phyloP scores from a whole-genome alignment of 2,797 vertebrate genomes.

The Hafferia zeledoni region DNA sequence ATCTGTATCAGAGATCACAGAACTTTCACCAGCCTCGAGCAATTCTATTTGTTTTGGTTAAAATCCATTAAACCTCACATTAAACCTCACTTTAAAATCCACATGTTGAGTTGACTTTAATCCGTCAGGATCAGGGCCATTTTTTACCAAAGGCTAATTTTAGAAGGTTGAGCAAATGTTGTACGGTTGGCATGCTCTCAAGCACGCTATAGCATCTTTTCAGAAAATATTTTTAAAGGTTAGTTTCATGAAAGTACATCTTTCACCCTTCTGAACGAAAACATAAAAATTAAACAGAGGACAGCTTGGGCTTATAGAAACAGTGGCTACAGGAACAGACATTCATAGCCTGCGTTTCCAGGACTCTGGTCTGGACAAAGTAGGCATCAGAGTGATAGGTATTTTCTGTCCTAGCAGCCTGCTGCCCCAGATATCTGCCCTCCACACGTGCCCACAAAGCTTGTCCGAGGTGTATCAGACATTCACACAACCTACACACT shows the following conservation, averaged over 20 bases:
- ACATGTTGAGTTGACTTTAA: neutral
- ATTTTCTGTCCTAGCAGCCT: neutral
- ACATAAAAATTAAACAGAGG: neutral
- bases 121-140: neutral
- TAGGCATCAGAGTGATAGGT: neutral
- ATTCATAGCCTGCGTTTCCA: neutral
- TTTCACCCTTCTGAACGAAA: neutral
- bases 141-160: neutral
- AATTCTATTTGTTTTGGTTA: slow-evolving; percentile 25
- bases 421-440: neutral
- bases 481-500: neutral
- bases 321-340: neutral
- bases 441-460: neutral
- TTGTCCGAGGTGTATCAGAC: neutral
- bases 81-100: slow-evolving; percentile 18
- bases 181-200: neutral
- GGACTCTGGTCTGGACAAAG: neutral
- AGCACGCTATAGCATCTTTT: neutral
- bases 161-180: neutral
- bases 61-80: neutral
- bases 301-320: neutral
- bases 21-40: neutral
- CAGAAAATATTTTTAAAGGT: slow-evolving; percentile 19
- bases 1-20: neutral
- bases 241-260: neutral